A percentile compares a stretch with the other conserved stretches of the same genome.
These are phyloP conservation scores for Caenorhabditis sinica DNA, from an alignment of 2,888 invertebrate species.

Conservation along the genomic window DNA sequence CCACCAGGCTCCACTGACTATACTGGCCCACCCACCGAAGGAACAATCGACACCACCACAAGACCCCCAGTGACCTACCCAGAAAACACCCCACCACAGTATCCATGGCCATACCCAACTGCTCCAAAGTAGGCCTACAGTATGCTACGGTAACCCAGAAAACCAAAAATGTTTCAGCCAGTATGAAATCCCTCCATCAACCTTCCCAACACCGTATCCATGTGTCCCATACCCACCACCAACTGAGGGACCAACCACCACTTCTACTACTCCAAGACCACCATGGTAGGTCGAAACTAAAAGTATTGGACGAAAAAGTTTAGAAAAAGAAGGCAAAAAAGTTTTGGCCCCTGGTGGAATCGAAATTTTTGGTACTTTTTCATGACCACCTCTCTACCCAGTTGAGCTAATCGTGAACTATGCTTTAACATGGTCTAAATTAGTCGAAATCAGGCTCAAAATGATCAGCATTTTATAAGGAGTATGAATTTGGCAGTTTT, in stretches of 20 bases:
- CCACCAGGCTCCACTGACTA: background rate
- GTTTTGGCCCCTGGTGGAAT: too few relatives aligned
- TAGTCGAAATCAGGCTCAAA: too few relatives aligned
- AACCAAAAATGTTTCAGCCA: background rate
- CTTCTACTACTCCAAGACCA: conserved; percentile 1
- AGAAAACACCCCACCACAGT: background rate
- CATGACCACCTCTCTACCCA: too few relatives aligned
- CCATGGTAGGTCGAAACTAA: background rate
- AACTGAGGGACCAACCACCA: conserved; percentile 7
- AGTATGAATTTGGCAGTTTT: too few relatives aligned
- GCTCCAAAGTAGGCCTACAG: conserved; percentile 4
- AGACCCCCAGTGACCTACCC: background rate
- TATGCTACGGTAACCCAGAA: background rate
- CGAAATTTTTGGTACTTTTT: too few relatives aligned
- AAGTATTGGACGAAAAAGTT: background rate
- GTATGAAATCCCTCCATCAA: conserved; percentile 10
- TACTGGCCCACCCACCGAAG: background rate
- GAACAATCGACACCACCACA: background rate
- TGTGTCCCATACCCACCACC: conserved; percentile 2
- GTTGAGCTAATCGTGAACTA: too few relatives aligned
- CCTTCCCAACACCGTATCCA: background rate
- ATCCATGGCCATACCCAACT: background rate
- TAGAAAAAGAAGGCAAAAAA: too few relatives aligned
- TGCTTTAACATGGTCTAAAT: too few relatives aligned
- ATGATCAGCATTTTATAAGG: too few relatives aligned